Evolutionary conservation across 2,888 invertebrate species (phyloP), one percentile per base, ranked within the genome.

Genomic region (Merodon equestris): DNA sequence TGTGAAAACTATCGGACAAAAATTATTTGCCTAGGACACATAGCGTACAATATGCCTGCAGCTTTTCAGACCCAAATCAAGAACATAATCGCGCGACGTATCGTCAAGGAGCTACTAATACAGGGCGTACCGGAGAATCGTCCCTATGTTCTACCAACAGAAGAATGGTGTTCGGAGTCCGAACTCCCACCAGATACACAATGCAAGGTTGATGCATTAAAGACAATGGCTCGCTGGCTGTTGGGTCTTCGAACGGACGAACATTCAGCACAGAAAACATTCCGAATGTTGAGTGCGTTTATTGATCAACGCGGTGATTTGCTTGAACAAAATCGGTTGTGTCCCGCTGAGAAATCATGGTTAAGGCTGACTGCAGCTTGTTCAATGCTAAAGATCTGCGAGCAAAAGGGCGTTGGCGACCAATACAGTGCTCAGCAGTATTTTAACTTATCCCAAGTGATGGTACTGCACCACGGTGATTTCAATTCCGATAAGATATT

Each of bases 191-290:
- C 96, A 83, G 97, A 97, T 88, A 97, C 97, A 0, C 91, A 94
- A 42, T 96, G 96, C 90, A 97, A 97, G 90, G 92, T 98, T 74
- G 97, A 97, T 88, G 98, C 96, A 0, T 92, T 98, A 84, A 99
- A 99, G 89, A 94, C 97, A 81, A 97, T 99, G 94, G 97, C 97
- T 0, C 93, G 98, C 51, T 98, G 98, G 98, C 90, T 98, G 45
- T 90, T 97, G 40, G 98, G 98, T 0, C 90, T 98, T 60, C 97
- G 96, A 89, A 93, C 93, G 73, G 96, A 97, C 85, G 94, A 94
- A 75, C 91, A 95, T 14, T 95, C 96, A 0, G 97, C 96, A 0
- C 95, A 96, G 89, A 97, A 97, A 89, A 98, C 98, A 1, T 96
- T 98, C 89, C 92, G 97, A 72, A 96, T 99, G 94, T 90, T 98